Evolutionary conservation across 2,888 invertebrate genomes (phyloP).

Genomic region (Drosophila tanythrix): DNA sequence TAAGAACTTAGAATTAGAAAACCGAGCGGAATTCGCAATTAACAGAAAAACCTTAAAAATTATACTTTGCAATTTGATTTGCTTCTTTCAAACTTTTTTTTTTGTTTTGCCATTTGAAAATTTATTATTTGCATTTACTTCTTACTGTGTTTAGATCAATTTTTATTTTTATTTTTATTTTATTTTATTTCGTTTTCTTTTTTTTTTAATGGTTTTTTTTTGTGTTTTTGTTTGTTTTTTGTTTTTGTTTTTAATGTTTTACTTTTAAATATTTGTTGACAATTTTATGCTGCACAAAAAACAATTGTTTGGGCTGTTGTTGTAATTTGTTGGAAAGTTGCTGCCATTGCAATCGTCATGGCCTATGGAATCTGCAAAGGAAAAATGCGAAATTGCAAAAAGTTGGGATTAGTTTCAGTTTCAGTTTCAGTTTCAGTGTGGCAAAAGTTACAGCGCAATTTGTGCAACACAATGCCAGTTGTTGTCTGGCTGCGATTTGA

Average conservation of each 20-base stretch:
- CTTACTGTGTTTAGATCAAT: conserved; percentile 36
- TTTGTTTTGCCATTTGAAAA: conserved; percentile 42
- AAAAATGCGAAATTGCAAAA: conserved; percentile 37
- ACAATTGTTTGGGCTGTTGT: conserved; percentile 72
- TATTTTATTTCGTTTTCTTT: conserved; percentile 34
- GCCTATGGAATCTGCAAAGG: conserved; percentile 89
- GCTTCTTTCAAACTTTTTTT: conserved; percentile 6
- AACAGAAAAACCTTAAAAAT: conserved; percentile 58
- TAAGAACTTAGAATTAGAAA: conserved; percentile 69
- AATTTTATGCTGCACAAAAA: conserved; percentile 81
- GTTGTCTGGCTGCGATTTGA: conserved; percentile 8
- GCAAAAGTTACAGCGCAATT: conserved; percentile 31
- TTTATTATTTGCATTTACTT: conserved; percentile 38
- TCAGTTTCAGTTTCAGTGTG: conserved; percentile 41
- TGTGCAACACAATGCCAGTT: conserved; percentile 14
- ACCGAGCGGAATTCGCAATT: conserved; percentile 60
- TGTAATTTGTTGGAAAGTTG: conserved; percentile 80
- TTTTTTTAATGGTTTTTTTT: conserved; percentile 26
- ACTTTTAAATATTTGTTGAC: conserved; percentile 79
- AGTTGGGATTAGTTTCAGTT: conserved; percentile 63
- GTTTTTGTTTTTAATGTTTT: conserved; percentile 62
- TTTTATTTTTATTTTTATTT: conserved; percentile 34
- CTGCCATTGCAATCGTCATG: conserved; percentile 89
- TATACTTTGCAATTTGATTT: conserved; percentile 46
- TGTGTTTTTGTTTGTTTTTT: conserved; percentile 45